Evolutionary conservation across 2,888 invertebrate species (phyloP), one percentile per base, ranked within the genome.

Genomic region (Bombylius major): DNA sequence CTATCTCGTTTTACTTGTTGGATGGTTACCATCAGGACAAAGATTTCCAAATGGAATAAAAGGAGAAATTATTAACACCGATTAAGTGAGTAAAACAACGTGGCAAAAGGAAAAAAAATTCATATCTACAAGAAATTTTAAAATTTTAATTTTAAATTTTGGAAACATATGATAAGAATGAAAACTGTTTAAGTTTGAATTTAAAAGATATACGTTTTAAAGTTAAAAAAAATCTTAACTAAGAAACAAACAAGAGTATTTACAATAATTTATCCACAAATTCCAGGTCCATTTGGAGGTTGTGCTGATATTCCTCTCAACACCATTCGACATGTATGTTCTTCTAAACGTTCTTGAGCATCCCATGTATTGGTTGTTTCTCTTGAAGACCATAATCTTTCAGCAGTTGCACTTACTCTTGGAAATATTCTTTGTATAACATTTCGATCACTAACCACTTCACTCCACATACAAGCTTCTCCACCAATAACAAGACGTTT

Each of bases 391-490:
- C 94, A 95, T 1, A 95, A 77, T 59, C 85, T 80, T 73, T 96
- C 95, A 0, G 92, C 95, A 0, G 86, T 81, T 0, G 91, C 92
- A 56, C 86, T 83, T 0, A 89, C 88, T 61, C 93, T 78, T 0
- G 95, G 95, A 87, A 93, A 95, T 9, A 89, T 80, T 63, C 84
- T 60, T 50, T 65, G 75, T 6, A 81, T 67, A 8, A 82, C 68
- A 66, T 82, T 83, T 48, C 75, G 70, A 61, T 79, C 76, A 68
- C 94, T 89, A 0, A 91, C 89, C 63, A 82, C 84, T 72, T 96
- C 95, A 4, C 83, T 82, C 95, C 95, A 95, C 85, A 96, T 87
- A 65, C 92, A 91, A 1, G 91, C 89, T 70, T 94, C 94, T 0
- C 95, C 95, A 1, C 96, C 95, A 13, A 91, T 71, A 34, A 96